A percentile compares a stretch with the other conserved stretches of the same genome.
These are phyloP conservation scores for Anhinga anhinga DNA, from an alignment of 2,113 vertebrate genomes.

Conservation along the genomic window DNA sequence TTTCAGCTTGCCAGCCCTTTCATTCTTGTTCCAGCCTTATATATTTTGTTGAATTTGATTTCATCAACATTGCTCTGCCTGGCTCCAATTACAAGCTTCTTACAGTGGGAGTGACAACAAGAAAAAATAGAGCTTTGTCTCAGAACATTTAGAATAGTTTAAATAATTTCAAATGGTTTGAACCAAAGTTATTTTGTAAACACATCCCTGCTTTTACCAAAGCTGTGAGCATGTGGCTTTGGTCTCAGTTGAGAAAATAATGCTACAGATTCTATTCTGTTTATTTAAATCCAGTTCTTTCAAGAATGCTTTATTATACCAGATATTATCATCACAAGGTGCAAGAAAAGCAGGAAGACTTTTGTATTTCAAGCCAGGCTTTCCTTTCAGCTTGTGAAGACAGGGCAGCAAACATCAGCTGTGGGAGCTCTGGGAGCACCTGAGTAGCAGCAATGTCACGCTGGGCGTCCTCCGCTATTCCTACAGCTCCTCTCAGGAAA, in stretches of 20 bases:
- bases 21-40: neutral
- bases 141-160: neutral
- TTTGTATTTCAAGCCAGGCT: neutral
- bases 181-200: neutral
- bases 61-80: neutral
- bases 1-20: neutral
- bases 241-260: neutral
- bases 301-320: neutral
- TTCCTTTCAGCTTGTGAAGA: neutral
- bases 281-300: neutral
- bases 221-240: neutral
- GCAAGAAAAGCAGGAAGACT: neutral
- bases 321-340: neutral
- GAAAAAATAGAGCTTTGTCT: neutral
- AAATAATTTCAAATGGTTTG: neutral
- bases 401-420: neutral
- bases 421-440: neutral
- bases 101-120: neutral
- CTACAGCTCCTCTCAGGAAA: neutral
- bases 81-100: neutral
- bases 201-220: neutral
- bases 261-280: neutral
- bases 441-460: neutral
- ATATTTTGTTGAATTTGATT: neutral
- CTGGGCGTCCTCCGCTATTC: neutral